phyloP scores from a whole-genome alignment of 2,888 invertebrate genomes.

The Nomada ruficornis region DNA sequence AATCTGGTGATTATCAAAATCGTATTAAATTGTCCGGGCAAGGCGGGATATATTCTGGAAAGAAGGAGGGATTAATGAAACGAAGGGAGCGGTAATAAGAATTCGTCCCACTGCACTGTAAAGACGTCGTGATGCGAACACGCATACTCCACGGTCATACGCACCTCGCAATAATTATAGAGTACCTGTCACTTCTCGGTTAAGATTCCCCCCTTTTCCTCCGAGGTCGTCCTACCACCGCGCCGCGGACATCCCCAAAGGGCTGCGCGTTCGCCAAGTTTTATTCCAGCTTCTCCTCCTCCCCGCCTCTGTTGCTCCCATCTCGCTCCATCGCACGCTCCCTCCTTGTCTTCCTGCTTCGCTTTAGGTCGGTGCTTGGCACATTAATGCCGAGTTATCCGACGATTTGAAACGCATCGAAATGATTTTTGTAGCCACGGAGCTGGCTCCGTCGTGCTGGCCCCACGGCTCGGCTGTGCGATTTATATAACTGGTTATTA shows the following conservation, averaged over 20 bases:
- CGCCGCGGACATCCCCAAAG: conserved; percentile 57
- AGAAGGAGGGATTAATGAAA: conserved; percentile 52
- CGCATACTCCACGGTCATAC: conserved; percentile 74
- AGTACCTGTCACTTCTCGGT: conserved; percentile 60
- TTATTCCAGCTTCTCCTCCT: conserved; percentile 55
- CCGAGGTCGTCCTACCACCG: conserved; percentile 42
- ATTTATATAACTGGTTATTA: conserved; percentile 79
- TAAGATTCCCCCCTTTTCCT: conserved; percentile 39
- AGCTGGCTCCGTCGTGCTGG: conserved; percentile 50
- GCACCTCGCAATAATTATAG: conserved; percentile 70
- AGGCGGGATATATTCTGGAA: conserved; percentile 7
- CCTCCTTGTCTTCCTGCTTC: conserved; percentile 39
- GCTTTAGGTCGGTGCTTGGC: conserved; percentile 67
- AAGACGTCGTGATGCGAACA: conserved; percentile 74
- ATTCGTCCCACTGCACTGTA: conserved; percentile 61
- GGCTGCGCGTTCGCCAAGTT: conserved; percentile 34
- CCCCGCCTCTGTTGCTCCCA: conserved; percentile 1
- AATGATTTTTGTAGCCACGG: conserved; percentile 75
- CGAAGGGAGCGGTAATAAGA: conserved; percentile 58
- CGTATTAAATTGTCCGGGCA: conserved; percentile 40
- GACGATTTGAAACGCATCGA: conserved; percentile 79
- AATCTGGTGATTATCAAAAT: conserved; percentile 65
- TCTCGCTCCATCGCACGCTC: not conserved
- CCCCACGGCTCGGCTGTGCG: conserved; percentile 61
- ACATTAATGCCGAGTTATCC: conserved; percentile 79